Percentiles rank a stretch among this genome's conserved stretches.
Conservation (phyloP, 1,140 invertebrate genomes). For the Hydropsyche tenuis region DNA sequence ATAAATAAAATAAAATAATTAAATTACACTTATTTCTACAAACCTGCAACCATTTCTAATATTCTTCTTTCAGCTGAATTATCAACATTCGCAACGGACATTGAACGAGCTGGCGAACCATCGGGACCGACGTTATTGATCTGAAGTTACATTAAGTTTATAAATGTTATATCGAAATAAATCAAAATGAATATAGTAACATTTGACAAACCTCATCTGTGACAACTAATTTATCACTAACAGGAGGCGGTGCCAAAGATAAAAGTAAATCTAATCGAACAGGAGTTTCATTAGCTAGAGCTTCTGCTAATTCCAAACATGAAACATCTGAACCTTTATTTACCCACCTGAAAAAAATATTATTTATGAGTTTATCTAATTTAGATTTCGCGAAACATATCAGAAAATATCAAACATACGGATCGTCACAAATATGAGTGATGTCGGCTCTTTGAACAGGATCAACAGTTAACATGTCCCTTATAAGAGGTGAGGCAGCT, state of each 20-base stretch:
- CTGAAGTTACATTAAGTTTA: constrained; percentile 25
- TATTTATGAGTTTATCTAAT: not conserved
- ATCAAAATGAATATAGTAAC: not conserved
- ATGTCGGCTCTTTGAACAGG: constrained; percentile 89
- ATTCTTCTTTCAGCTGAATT: constrained; percentile 69
- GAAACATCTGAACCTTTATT: constrained; percentile 85
- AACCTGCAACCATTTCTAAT: constrained; percentile 70
- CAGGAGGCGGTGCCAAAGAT: constrained; percentile 76
- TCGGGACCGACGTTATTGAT: constrained; percentile 55
- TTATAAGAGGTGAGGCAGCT: constrained; percentile 93
- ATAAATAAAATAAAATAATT: constrained; percentile 17
- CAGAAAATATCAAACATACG: constrained; percentile 60
- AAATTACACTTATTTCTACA: too few species aligned
- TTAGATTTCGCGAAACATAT: not conserved
- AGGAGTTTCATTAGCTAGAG: constrained; percentile 87
- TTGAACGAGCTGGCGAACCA: constrained; percentile 52
- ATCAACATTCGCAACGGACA: constrained; percentile 60
- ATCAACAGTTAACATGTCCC: constrained; percentile 92
- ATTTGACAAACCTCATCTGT: constrained; percentile 57
- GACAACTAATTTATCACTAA: constrained; percentile 73
- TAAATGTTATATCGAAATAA: not conserved
- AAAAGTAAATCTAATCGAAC: constrained; percentile 88
- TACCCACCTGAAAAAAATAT: constrained; percentile 68
- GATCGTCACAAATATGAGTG: constrained; percentile 91
- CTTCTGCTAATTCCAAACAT: constrained; percentile 86